phyloP scores from a whole-genome alignment of 2,888 invertebrate species.

The Stenurella melanura region DNA sequence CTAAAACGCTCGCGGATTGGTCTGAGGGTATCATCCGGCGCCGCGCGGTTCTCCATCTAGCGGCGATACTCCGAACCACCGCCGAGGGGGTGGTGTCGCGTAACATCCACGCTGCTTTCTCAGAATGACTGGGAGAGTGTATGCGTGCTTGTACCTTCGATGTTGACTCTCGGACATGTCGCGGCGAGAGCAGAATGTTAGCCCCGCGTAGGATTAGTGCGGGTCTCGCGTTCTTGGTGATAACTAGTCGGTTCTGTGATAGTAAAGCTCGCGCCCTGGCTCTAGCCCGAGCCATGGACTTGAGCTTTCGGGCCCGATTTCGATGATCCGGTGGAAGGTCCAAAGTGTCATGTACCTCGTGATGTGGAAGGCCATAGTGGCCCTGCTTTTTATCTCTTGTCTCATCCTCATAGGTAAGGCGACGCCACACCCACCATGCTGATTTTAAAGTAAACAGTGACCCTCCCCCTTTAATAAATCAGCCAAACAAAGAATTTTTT shows the following conservation, averaged over 20 bases:
- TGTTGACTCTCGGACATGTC: constrained; percentile 61
- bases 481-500: constrained; percentile 65
- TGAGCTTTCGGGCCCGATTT: constrained; percentile 66
- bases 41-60: constrained; percentile 67
- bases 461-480: constrained; percentile 70
- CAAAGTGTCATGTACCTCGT: constrained; percentile 64
- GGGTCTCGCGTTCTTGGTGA: constrained; percentile 43
- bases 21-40: constrained; percentile 64
- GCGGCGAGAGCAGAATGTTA: constrained; percentile 63
- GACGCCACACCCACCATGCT: constrained; percentile 72
- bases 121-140: constrained; percentile 68
- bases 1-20: constrained; percentile 62
- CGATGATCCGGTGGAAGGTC: constrained; percentile 68
- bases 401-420: constrained; percentile 70
- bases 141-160: constrained; percentile 58
- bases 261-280: constrained; percentile 56
- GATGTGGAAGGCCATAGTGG: constrained; percentile 68
- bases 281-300: constrained; percentile 69
- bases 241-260: constrained; percentile 36
- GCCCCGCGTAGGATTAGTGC: constrained; percentile 58
- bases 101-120: constrained; percentile 65
- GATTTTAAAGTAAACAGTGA: constrained; percentile 72
- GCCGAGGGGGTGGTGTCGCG: constrained; percentile 67
- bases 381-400: constrained; percentile 68
- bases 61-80: constrained; percentile 44